Conservation (phyloP, 2,797 vertebrate genomes). For the Fundulus diaphanus region DNA sequence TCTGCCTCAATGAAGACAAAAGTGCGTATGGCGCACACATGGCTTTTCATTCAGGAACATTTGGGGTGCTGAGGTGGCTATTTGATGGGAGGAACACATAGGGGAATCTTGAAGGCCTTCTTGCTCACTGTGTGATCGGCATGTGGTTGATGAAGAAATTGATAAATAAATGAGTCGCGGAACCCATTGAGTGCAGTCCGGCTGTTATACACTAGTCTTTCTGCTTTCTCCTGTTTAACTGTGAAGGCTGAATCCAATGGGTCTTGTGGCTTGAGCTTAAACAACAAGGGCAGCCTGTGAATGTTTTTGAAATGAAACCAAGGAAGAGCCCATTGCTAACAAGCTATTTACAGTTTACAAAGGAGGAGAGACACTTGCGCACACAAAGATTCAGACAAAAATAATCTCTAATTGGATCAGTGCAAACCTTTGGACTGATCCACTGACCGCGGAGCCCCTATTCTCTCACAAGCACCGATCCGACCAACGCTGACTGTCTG, state of each 20-base stretch:
- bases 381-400: constrained; percentile 42
- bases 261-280: constrained; percentile 30
- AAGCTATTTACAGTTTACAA: constrained; percentile 36
- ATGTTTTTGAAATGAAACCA: constrained; percentile 49
- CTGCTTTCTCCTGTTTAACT: constrained; percentile 52
- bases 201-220: constrained; percentile 43
- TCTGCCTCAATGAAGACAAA: constrained; percentile 60
- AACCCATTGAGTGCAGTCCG: constrained; percentile 29
- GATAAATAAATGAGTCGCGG: constrained; percentile 48
- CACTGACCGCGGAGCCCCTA: constrained; percentile 66
- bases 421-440: constrained; percentile 69
- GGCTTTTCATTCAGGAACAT: constrained; percentile 61
- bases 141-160: constrained; percentile 54
- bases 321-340: constrained; percentile 17
- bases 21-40: constrained; percentile 76
- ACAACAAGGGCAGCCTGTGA: constrained; percentile 31
- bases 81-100: constrained; percentile 78
- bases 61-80: constrained; percentile 60
- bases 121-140: constrained; percentile 60
- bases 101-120: constrained; percentile 54
- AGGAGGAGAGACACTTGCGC: constrained; percentile 51
- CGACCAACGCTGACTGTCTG: constrained; percentile 58
- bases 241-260: constrained; percentile 25
- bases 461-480: constrained; percentile 68
- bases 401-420: constrained; percentile 71